These are phyloP conservation scores for Aplidium turbinatum DNA, from an alignment of 23 tunicate species.

Conservation along the genomic window DNA sequence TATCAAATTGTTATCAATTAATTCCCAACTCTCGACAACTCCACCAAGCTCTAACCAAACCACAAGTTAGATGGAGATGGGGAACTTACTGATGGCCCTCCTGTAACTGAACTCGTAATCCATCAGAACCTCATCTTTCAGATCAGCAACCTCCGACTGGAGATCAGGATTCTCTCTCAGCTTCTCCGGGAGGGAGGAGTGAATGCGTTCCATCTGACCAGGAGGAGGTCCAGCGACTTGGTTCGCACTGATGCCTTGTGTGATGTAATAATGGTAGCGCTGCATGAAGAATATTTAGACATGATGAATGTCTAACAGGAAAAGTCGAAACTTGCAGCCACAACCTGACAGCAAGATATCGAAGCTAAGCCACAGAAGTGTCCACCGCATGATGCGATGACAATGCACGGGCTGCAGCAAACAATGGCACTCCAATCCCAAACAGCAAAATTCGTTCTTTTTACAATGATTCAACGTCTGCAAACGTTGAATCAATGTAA, in stretches of 20 bases:
- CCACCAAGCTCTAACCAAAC: too few relatives aligned
- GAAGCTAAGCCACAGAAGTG: too few relatives aligned
- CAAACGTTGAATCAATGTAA: too few relatives aligned
- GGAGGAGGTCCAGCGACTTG: conserved; percentile 89
- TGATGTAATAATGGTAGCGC: conserved; percentile 87
- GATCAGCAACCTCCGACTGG: conserved; percentile 19
- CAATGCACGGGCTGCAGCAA: too few relatives aligned
- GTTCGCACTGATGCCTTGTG: conserved; percentile 65
- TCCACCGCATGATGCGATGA: too few relatives aligned
- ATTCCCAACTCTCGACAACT: too few relatives aligned
- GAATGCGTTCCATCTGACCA: conserved; percentile 68
- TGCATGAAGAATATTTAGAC: conserved; percentile 36
- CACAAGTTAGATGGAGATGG: too few relatives aligned
- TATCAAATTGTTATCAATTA: too few relatives aligned
- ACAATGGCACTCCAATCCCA: too few relatives aligned
- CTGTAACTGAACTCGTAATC: conserved; percentile 87
- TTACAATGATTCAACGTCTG: too few relatives aligned
- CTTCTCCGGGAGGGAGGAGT: conserved; percentile 45
- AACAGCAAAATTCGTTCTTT: too few relatives aligned
- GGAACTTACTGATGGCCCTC: conserved; percentile 63
- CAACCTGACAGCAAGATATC: not conserved
- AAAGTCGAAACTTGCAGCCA: not conserved
- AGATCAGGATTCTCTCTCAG: conserved; percentile 41
- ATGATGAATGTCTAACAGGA: too few relatives aligned
- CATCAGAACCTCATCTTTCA: conserved; percentile 63